phyloP scores from a whole-genome alignment of 2,797 vertebrate species.

The Vespertilio murinus region DNA sequence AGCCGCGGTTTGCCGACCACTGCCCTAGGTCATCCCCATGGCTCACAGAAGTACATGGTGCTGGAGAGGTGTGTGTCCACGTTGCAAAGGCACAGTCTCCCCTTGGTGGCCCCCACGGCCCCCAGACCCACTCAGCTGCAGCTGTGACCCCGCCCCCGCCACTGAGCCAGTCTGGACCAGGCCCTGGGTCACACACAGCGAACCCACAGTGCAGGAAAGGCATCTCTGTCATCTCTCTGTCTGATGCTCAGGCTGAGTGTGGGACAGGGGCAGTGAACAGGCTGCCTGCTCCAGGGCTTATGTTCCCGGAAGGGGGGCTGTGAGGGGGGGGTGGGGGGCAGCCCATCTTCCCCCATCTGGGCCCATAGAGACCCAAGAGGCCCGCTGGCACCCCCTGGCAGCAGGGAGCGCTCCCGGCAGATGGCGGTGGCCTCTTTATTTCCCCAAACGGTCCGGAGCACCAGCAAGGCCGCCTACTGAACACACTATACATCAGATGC shows the following conservation, averaged over 20 bases:
- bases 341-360: not conserved
- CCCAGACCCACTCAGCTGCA: not conserved
- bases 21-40: accelerated
- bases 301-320: not conserved
- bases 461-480: not conserved
- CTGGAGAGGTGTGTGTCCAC: not conserved
- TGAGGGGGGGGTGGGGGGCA: not conserved
- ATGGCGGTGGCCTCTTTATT: not conserved
- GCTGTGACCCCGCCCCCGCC: not conserved
- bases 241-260: not conserved
- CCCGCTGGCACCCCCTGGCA: accelerated
- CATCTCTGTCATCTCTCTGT: not conserved
- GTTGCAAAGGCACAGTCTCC: not conserved
- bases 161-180: not conserved
- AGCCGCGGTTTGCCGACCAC: no score
- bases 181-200: not conserved
- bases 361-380: not conserved
- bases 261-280: not conserved
- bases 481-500: conserved; percentile 47
- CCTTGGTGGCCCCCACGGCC: accelerated
- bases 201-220: not conserved
- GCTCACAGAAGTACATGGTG: not conserved
- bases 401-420: not conserved
- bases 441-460: accelerated
- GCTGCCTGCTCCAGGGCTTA: not conserved